Percentiles rank a stretch among this genome's conserved stretches.
phyloP scores from a whole-genome alignment of 2,797 vertebrate species.

The Hoplostethus atlanticus region DNA sequence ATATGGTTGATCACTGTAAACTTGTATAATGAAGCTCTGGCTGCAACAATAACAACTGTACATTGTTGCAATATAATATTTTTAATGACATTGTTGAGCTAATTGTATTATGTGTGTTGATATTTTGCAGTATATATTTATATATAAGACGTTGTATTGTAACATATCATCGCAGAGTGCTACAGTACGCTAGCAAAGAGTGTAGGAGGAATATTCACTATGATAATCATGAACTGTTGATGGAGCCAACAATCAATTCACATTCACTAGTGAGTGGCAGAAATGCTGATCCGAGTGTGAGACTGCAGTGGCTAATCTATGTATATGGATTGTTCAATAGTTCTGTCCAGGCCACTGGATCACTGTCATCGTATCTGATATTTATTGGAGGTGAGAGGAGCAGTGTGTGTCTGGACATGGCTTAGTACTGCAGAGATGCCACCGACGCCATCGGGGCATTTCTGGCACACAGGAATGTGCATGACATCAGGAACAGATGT shows the following conservation, averaged over 20 bases:
- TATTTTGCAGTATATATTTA: background rate
- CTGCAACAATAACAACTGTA: slow-evolving; percentile 15
- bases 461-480: slow-evolving; percentile 73
- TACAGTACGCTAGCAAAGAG: slow-evolving; percentile 4
- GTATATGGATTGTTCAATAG: slow-evolving; percentile 77
- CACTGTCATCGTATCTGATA: slow-evolving; percentile 64
- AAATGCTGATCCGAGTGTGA: slow-evolving; percentile 76
- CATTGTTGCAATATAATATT: slow-evolving; percentile 13
- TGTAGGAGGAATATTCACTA: slow-evolving; percentile 51
- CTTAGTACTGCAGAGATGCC: slow-evolving; percentile 60
- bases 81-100: slow-evolving; percentile 32
- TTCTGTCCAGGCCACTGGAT: slow-evolving; percentile 67
- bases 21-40: slow-evolving; percentile 3
- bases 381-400: slow-evolving; percentile 69
- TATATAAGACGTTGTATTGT: slow-evolving; percentile 9
- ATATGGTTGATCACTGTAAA: slow-evolving; percentile 22
- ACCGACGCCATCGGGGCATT: slow-evolving; percentile 70
- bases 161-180: background rate
- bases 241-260: slow-evolving; percentile 68
- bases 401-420: slow-evolving; percentile 55
- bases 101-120: slow-evolving; percentile 29
- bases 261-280: slow-evolving; percentile 73
- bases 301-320: slow-evolving; percentile 72
- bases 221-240: slow-evolving; percentile 66
- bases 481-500: slow-evolving; percentile 85